Evolutionary conservation across 2,113 vertebrate species (phyloP), one percentile per base, ranked within the genome.

Genomic region (Rhinolophus ferrumequinum): DNA sequence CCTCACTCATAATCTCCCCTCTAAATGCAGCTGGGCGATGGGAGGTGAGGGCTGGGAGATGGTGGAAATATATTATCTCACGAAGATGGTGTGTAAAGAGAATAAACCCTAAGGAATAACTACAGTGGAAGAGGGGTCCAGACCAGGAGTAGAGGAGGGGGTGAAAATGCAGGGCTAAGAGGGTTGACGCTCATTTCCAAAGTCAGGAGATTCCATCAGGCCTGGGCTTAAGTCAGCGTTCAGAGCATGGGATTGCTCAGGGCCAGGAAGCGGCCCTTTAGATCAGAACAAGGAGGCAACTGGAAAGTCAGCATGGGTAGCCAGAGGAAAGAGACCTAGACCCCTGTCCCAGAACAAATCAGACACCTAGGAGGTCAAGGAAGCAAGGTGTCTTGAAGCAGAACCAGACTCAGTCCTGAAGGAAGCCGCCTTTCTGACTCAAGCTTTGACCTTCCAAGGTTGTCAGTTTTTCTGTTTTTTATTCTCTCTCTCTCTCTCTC

Each of bases 71-170:
- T 12, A 50, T 4, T 24, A 33, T 80, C 92, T 77, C 26, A 77
- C 62, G 62, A 95, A 81, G 73, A 81, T 88, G 38, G 22, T 64
- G 92, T 96, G 60, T 67, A 72, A 84, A 88, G 26, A 72, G 58
- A 24, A 8, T 38, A 28, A 50, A 19, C 41, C 16, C 12, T 26
- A 72, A 94, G 24, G 28, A 44, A 70, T 22, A 41, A 33, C 13
- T 69, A 22, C 13, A 69, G 22, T 24, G 52, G 38, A 75, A 70
- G 90, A 90, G 24, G 9, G 28, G 9, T 26, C 47, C 54, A 35
- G 66, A n/a, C 19, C 19, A 12, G 62, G 35, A 80, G 21, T 12
- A 66, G 14, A 72, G 54, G 54, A 66, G 30, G 13, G 30, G 10
- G 50, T 86, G 47, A 73, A 90, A 79, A 75, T 35, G 41, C 8